These are phyloP conservation scores for Cheilosia vulpina DNA, from an alignment of 2,888 invertebrate genomes.

Conservation along the genomic window DNA sequence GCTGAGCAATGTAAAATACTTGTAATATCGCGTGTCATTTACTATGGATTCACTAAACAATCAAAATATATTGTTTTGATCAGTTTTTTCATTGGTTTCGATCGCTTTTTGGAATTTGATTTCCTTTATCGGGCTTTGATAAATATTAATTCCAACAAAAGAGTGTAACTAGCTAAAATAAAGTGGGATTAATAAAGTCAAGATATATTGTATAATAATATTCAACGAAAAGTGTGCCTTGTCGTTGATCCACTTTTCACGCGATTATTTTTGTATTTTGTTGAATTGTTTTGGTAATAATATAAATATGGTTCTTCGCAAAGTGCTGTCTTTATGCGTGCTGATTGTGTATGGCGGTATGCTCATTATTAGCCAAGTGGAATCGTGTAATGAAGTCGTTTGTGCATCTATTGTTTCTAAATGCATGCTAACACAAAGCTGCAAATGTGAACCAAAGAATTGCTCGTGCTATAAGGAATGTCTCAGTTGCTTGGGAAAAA, in stretches of 20 bases:
- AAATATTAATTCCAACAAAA: neutral
- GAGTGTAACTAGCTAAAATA: conserved; percentile 3
- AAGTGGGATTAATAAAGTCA: conserved; percentile 9
- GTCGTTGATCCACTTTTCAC: neutral
- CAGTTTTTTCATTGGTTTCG: neutral
- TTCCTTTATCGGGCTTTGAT: conserved; percentile 9
- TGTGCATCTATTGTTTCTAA: conserved; percentile 98
- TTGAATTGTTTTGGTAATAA: conserved; percentile 15
- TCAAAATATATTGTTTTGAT: conserved; percentile 25
- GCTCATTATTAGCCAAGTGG: conserved; percentile 78
- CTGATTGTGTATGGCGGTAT: conserved; percentile 78
- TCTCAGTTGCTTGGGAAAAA: conserved; percentile 91
- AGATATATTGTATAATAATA: neutral
- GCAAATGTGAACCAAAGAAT: conserved; percentile 96
- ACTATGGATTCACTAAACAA: conserved; percentile 43
- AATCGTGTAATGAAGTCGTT: conserved; percentile 94
- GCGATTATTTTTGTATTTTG: neutral
- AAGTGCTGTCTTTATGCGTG: conserved; percentile 47
- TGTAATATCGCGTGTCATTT: conserved; percentile 23
- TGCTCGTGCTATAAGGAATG: conserved; percentile 98
- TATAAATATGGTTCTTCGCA: conserved; percentile 62
- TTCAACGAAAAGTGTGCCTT: neutral
- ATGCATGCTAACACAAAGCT: conserved; percentile 97
- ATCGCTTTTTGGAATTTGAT: conserved; percentile 10
- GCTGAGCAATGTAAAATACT: conserved; percentile 49